Conservation (phyloP, 2,888 invertebrate genomes). For the Leptothorax acervorum region DNA sequence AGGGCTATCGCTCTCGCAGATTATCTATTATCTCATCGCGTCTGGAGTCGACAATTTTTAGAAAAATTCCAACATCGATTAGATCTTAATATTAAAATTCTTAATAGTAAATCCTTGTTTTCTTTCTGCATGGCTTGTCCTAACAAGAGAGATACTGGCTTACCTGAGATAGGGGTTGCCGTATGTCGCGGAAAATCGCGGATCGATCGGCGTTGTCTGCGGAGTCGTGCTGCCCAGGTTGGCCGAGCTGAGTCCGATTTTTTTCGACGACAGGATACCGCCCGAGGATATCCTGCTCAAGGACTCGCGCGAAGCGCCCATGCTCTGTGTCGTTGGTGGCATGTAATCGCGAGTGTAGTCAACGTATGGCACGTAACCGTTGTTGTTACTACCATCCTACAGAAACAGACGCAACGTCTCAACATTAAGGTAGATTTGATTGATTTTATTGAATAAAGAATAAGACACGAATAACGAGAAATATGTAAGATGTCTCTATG, state of each 20-base stretch:
- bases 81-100: background rate
- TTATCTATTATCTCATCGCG: background rate
- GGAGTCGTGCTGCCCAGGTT: constrained; percentile 82
- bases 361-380: constrained; percentile 95
- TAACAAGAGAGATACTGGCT: constrained; percentile 71
- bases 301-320: constrained; percentile 84
- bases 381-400: constrained; percentile 93
- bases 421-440: background rate
- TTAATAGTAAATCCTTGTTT: background rate
- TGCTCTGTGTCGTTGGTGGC: constrained; percentile 89
- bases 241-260: constrained; percentile 84
- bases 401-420: constrained; percentile 1
- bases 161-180: constrained; percentile 95
- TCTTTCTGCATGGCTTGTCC: too few species aligned
- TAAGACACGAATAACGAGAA: background rate
- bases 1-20: background rate
- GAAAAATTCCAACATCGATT: background rate
- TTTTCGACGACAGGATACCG: constrained; percentile 83
- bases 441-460: background rate
- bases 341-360: constrained; percentile 96
- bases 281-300: constrained; percentile 83
- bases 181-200: constrained; percentile 95
- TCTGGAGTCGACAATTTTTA: background rate
- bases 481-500: background rate
- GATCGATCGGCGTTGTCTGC: constrained; percentile 89